A percentile compares a stretch with the other conserved stretches of the same genome.
These are phyloP conservation scores for Harpalus rufipes DNA, from an alignment of 2,888 invertebrate species.

Conservation along the genomic window DNA sequence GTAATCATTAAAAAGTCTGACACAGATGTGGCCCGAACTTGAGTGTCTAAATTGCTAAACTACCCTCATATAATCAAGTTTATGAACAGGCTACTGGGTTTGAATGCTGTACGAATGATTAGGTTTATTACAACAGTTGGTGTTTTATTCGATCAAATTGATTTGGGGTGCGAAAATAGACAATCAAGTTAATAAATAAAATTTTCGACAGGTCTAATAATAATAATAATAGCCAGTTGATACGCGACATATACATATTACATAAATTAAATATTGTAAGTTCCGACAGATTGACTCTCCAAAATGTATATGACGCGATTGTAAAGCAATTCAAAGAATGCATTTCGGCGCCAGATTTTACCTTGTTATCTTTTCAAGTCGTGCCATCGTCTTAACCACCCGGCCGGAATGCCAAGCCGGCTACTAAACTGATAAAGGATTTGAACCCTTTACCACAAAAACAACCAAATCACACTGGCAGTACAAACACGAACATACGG, in stretches of 20 bases:
- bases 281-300: no score
- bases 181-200: no score
- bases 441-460: background rate
- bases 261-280: no score
- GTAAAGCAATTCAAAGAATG: background rate
- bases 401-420: background rate
- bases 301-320: background rate
- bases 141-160: background rate
- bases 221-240: no score
- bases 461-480: no score
- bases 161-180: background rate
- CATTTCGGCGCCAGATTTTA: background rate
- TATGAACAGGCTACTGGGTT: background rate
- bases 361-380: background rate
- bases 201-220: no score
- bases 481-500: background rate
- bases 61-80: slow-evolving; percentile 2
- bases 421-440: background rate
- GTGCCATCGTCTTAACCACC: slow-evolving; percentile 4
- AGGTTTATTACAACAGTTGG: background rate
- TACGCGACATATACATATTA: no score
- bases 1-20: slow-evolving; percentile 18
- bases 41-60: slow-evolving; percentile 2
- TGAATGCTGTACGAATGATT: background rate
- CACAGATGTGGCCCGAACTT: background rate